These are phyloP conservation scores for Thysanoteuthis rhombus DNA, from an alignment of 2,888 invertebrate genomes.

Conservation along the genomic window DNA sequence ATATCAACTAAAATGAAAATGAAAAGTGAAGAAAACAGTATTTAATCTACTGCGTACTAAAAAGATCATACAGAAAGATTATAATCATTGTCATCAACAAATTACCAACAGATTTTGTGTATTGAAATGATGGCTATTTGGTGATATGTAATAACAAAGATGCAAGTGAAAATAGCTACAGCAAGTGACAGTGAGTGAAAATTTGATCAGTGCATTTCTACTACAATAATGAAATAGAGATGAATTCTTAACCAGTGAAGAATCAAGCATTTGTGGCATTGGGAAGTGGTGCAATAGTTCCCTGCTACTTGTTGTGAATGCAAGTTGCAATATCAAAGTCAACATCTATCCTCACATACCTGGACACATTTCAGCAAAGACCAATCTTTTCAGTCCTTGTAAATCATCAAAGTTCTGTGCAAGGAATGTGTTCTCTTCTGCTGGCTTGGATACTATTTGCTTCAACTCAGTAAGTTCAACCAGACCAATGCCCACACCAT, in stretches of 20 bases:
- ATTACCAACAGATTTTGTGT: no score
- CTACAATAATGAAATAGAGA: background rate
- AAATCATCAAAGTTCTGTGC: conserved; percentile 46
- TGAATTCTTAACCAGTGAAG: background rate
- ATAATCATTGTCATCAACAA: no score
- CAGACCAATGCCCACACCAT: conserved; percentile 48
- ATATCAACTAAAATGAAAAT: no score
- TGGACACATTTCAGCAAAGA: conserved; percentile 45
- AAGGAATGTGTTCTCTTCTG: conserved; percentile 43
- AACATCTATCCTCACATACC: conserved; percentile 24
- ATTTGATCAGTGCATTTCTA: background rate
- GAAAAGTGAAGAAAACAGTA: no score
- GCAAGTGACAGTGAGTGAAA: background rate
- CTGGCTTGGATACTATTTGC: conserved; percentile 46
- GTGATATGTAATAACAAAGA: background rate
- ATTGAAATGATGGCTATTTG: no score
- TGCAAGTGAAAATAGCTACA: background rate
- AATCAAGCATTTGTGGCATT: background rate
- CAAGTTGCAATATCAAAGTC: conserved; percentile 35
- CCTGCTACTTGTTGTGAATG: conserved; percentile 35
- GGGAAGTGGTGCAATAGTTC: background rate
- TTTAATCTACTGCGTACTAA: no score
- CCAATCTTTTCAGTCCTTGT: conserved; percentile 42
- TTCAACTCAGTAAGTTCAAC: conserved; percentile 47
- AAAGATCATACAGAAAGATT: no score